Evolutionary conservation across 2,888 invertebrate genomes (phyloP), one percentile per base, ranked within the genome.

Genomic region (Diarsia brunnea): DNA sequence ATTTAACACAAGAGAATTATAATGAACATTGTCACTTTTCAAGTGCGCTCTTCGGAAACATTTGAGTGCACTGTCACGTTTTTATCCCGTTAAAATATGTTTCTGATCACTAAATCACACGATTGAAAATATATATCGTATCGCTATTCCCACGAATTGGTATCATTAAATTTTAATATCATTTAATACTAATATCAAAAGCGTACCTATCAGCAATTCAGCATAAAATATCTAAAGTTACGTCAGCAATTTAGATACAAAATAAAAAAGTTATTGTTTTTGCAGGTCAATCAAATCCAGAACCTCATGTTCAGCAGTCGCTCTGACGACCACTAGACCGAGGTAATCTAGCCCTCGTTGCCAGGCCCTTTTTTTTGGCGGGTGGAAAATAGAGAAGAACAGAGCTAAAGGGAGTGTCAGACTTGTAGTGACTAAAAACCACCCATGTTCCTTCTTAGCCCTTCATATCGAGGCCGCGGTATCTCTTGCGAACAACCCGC

Each of bases 121-220:
- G 24, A 63, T 24, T 53, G 31, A 27, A 45, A 76, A 76, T 31
- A 53, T 0, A 38, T 11, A 60, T 43, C 4, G 4, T 4, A 2
- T 63, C 14, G 24, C 8, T 21, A 8, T 43, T 49, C 1, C 27
- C 21, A 58, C 51, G 51, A 74, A 53, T 53, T 49, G 27, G 10
- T 43, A 60, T 14, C 47, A 74, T 60, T 16, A 21, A 76, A 53
- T 45, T 63, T 53, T n/a, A n/a, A n/a, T n/a, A n/a, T n/a, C 51
- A 63, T 74, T 31, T 45, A 45, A 55, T 63, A 31, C 8, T 76
- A 55, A n/a, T n/a, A n/a, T n/a, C n/a, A n/a, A n/a, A 53, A 49
- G 31, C 21, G 27, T 51, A 45, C n/a, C 19, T 76, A 58, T 51
- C 24, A 38, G 5, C 12, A 27, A 27, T 8, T 43, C 19, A 45